phyloP scores from a whole-genome alignment of 2,797 vertebrate species.

The Megalops cyprinoides region DNA sequence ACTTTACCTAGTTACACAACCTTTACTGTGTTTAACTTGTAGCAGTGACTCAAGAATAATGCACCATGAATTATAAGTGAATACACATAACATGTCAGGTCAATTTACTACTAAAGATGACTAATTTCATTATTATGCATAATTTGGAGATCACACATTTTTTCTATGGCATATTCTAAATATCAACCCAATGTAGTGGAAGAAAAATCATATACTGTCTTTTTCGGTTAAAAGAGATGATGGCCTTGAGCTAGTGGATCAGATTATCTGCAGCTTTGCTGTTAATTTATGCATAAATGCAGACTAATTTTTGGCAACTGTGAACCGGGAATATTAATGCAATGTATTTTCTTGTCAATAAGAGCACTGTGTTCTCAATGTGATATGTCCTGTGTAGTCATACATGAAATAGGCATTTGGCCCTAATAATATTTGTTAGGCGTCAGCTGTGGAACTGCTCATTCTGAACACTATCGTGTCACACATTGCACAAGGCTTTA shows the following conservation, averaged over 20 bases:
- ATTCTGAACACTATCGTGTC: slow-evolving; percentile 55
- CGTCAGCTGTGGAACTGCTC: slow-evolving; percentile 65
- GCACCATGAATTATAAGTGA: neutral
- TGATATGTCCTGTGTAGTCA: slow-evolving; percentile 71
- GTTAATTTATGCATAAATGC: slow-evolving; percentile 77
- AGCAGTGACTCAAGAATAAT: neutral
- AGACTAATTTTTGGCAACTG: slow-evolving; percentile 76
- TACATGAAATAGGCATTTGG: slow-evolving; percentile 74
- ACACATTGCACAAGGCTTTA: neutral
- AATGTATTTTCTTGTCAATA: slow-evolving; percentile 71
- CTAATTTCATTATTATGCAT: slow-evolving; percentile 11
- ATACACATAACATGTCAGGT: neutral
- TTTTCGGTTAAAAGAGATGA: slow-evolving; percentile 9
- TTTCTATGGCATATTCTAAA: neutral
- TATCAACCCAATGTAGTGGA: neutral
- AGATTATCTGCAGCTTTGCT: slow-evolving; percentile 63
- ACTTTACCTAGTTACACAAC: neutral
- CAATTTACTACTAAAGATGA: neutral
- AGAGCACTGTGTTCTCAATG: slow-evolving; percentile 73
- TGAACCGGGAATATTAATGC: slow-evolving; percentile 74
- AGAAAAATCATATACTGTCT: slow-evolving; percentile 3
- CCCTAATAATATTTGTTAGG: slow-evolving; percentile 71
- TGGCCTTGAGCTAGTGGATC: slow-evolving; percentile 20
- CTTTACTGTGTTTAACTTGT: slow-evolving; percentile 1
- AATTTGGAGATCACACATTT: slow-evolving; percentile 11